Conservation (phyloP, 1,140 invertebrate species). For the Meloidogyne floridensis region DNA sequence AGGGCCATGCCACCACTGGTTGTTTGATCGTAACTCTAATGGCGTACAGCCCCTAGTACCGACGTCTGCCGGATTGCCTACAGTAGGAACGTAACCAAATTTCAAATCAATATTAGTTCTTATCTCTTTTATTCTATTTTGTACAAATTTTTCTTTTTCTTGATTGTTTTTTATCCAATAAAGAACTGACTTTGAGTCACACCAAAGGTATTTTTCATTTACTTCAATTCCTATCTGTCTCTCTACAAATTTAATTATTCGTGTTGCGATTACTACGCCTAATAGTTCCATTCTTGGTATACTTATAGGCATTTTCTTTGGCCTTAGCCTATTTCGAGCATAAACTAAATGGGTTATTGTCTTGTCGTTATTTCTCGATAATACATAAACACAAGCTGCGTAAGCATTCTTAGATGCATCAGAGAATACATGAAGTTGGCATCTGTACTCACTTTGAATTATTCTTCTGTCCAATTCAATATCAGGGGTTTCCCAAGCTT, state of each 20-base stretch:
- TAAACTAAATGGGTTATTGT: conserved; percentile 11
- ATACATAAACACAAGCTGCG: conserved; percentile 35
- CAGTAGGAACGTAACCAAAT: no score
- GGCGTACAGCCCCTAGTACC: no score
- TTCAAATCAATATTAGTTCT: no score
- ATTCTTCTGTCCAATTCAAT: conserved; percentile 11
- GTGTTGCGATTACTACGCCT: conserved; percentile 19
- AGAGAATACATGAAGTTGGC: conserved; percentile 38
- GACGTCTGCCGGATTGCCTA: no score
- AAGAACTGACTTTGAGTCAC: conserved; percentile 35
- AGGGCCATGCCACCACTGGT: no score
- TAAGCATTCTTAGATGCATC: conserved; percentile 43
- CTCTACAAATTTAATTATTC: conserved; percentile 5
- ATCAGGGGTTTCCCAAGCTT: background rate
- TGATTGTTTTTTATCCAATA: conserved; percentile 15
- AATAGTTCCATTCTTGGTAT: conserved; percentile 46
- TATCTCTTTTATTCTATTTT: no score
- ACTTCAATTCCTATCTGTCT: conserved; percentile 17
- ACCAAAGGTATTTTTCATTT: conserved; percentile 29
- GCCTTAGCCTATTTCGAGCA: conserved; percentile 34
- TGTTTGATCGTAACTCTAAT: no score
- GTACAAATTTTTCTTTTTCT: no score
- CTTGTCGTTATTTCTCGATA: no score
- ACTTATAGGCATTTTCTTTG: conserved; percentile 22
- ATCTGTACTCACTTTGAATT: conserved; percentile 15